Base-by-base conservation (phyloP, 2,888 invertebrate species). In the Zygaena filipendulae region DNA sequence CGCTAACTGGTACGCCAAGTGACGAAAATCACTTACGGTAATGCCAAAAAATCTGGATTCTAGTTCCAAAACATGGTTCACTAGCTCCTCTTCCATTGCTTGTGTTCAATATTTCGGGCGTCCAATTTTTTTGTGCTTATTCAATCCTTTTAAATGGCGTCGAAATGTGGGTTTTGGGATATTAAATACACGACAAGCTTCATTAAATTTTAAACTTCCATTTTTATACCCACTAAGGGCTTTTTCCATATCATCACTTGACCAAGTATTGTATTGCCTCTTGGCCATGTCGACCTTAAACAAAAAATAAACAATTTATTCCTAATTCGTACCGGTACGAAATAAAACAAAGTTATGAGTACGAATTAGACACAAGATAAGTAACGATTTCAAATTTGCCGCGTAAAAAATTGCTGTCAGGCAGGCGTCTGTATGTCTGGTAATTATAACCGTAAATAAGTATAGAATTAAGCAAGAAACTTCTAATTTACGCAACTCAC, bases 1-100 rank as follows among this genome's bases (percentile, higher is more conserved):
- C 21, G 36, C 39, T 22, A 35, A 10, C 7, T 35, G 3, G 24
- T 14, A 27, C 12, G 30, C 30, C 18, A 36, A 23, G 21, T 26
- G 30, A 19, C 35, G 25, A 10, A 35, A 25, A 11, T 38, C 31
- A 22, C 32, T 36, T 13, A 26, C 13, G 16, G 36, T 36, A 14
- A 39, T 25, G 10, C 31, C 33, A 14, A 36, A 39, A 23, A 36
- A 36, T 21, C 27, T 21, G 23, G 36, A 35, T 32, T 36, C 35
- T 21, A 35, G 18, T 22, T 33, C 25, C 18, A 39, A 11, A 16
- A 37, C 12, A 32, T 38, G 30, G 25, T 32, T 26, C 25, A 30
- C 38, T 28, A 38, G 23, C 32, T 25, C 22, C n/a, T 31, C 22
- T 37, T 39, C 37, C 30, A 37, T 37, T 9, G 30, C 33, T 28